Evolutionary conservation across 1,140 invertebrate genomes (phyloP).

Genomic region (Latrodectus geometricus): DNA sequence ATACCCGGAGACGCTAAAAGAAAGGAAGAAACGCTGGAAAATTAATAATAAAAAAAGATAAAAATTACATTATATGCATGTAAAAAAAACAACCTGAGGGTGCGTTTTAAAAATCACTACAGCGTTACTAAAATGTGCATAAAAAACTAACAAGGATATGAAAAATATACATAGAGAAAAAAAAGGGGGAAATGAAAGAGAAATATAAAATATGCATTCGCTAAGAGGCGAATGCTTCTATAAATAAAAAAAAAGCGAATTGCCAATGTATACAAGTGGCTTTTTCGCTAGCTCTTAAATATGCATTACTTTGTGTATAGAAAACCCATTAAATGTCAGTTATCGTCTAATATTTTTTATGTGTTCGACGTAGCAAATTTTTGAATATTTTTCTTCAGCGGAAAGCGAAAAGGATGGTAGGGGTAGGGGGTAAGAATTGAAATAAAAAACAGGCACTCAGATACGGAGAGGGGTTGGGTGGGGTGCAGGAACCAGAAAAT

Average conservation of each 20-base stretch:
- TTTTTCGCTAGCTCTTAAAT: conserved; percentile 55
- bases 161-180: neutral
- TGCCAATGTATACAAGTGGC: conserved; percentile 50
- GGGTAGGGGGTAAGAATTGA: neutral
- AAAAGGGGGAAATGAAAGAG: conserved; percentile 43
- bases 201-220: conserved; percentile 60
- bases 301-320: conserved; percentile 59
- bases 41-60: conserved; percentile 40
- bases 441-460: neutral
- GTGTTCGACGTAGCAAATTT: conserved; percentile 26
- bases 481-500: conserved; percentile 7
- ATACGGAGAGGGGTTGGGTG: neutral
- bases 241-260: conserved; percentile 37
- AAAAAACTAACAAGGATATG: conserved; percentile 15
- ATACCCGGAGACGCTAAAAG: conserved; percentile 19
- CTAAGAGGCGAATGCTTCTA: conserved; percentile 10
- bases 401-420: neutral
- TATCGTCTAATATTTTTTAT: conserved; percentile 51
- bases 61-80: conserved; percentile 1
- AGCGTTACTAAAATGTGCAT: conserved; percentile 56
- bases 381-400: conserved; percentile 47
- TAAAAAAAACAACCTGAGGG: conserved; percentile 32
- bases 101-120: conserved; percentile 50
- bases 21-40: conserved; percentile 27
- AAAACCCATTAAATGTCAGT: conserved; percentile 61